Evolutionary conservation across 2,888 invertebrate species (phyloP).

Genomic region (Diarsia brunnea): DNA sequence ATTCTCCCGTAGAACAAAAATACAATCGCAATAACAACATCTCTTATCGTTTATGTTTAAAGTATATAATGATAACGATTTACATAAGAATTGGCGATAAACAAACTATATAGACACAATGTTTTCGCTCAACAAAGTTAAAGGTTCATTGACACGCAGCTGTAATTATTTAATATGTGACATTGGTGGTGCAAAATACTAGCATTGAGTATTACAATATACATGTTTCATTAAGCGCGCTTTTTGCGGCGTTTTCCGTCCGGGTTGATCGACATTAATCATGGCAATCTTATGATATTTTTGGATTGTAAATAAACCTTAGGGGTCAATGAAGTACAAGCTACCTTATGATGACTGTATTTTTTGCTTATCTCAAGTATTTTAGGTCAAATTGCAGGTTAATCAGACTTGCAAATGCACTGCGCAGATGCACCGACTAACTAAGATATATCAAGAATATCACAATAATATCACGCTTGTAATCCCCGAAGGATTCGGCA

Average conservation of each 20-base stretch:
- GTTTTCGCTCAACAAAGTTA: slow-evolving; percentile 73
- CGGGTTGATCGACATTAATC: slow-evolving; percentile 50
- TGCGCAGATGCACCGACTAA: neutral
- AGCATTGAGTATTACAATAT: slow-evolving; percentile 24
- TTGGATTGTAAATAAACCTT: slow-evolving; percentile 10
- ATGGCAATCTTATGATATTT: slow-evolving; percentile 52
- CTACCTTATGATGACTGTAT: slow-evolving; percentile 17
- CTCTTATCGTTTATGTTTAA: slow-evolving; percentile 58
- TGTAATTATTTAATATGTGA: slow-evolving; percentile 68
- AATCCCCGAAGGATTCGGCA: too few species aligned
- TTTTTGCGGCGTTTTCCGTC: slow-evolving; percentile 25
- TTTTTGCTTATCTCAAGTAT: slow-evolving; percentile 28
- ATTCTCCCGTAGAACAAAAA: slow-evolving; percentile 14
- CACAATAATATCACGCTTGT: neutral
- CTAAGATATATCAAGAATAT: neutral
- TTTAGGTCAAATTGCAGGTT: slow-evolving; percentile 18
- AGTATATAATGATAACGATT: slow-evolving; percentile 66
- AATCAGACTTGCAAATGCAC: neutral
- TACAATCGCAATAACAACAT: slow-evolving; percentile 42
- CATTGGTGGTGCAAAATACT: slow-evolving; percentile 62
- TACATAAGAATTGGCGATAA: slow-evolving; percentile 76
- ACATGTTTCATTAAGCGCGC: slow-evolving; percentile 8
- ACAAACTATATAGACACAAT: slow-evolving; percentile 60
- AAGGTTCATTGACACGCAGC: slow-evolving; percentile 70
- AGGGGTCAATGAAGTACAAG: slow-evolving; percentile 2